Evolutionary conservation across 2,888 invertebrate species (phyloP), one percentile per base, ranked within the genome.

Genomic region (Psylliodes chrysocephalus): DNA sequence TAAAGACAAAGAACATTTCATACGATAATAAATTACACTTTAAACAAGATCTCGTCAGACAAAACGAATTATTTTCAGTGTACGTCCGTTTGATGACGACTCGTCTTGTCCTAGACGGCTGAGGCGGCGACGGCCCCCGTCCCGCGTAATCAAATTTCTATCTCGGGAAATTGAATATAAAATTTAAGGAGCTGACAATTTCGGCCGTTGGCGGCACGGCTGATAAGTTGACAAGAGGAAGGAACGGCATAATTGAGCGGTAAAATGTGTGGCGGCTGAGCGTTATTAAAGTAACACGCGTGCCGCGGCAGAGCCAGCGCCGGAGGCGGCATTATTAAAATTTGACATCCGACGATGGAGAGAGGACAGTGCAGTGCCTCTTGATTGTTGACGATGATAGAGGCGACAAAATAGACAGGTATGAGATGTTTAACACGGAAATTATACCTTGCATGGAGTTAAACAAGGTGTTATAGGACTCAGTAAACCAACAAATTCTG

Each of bases 151-250:
- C 79, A 78, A 79, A 80, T 80, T 79, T 78, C 78, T 76, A 78
- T 76, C 75, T 73, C 72, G 71, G 73, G 70, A 81, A 81, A 82
- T 82, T 82, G 82, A 82, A 82, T 82, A 81, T 81, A 80, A 82
- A 81, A 82, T 81, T 82, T 78, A 79, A 81, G 78, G 79, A 80
- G 78, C 75, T 77, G 79, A 79, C 79, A 79, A 78, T 79, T 79
- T 78, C 49, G 56, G 40, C 22, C 49, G 47, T 12, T 14, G 25
- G 38, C 33, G 35, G 47, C 69, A 47, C 47, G 17, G 72, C 73
- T 77, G 78, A 79, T 78, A 78, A 79, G 78, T 77, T 81, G 81
- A 80, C 81, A 80, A 81, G 79, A 76, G 77, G 77, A 79, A 73
- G 71, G 78, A 78, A 76, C 68, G 72, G 78, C 79, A 80, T 81